Base-by-base conservation (phyloP, 1,140 invertebrate genomes). In the Neoseiulus cucumeris region DNA sequence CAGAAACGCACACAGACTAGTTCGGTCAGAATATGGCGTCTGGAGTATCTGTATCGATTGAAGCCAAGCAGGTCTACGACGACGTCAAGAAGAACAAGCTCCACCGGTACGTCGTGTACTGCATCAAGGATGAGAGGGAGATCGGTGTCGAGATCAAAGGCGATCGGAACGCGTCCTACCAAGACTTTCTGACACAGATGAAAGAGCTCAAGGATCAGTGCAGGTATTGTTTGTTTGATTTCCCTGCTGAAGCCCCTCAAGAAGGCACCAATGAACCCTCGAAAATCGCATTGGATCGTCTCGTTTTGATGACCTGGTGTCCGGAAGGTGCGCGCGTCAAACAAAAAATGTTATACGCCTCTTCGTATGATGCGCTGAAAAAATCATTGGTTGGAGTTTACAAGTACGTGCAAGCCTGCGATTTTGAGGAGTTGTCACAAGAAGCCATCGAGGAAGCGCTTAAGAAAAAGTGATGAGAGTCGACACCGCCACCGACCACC, bases 331-430 rank as follows among this genome's bases (percentile, higher is more conserved):
- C 91, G 72, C 91, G 90, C 78, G 87, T 95, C 67, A 95, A 94
- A 83, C 93, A 93, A 86, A 95, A 95, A 85, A 95, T 96, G 91
- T 86, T 95, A 82, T 95, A 95, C 80, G 92, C 91, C 51, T 87
- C 88, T 82, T 92, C 89, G 72, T 94, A 94, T 74, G 89, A 93
- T 78, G 91, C 90, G 71, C 80, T 96, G 72, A 94, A 93, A 80
- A 91, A 91, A 76, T 89, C 90, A 67, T 80, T 96, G 73, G 87
- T 91, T 68, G 92, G 91, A 73, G 87, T 96, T 72, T 89, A 91
- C 79, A 93, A 93, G 80, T 92, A 91, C 80, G 90, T 96, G 77
- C 91, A 96, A 75, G 82, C 76, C 42, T 74, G 71, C 64, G 76
- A 77, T 65, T 72, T 75, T 55, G 68, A 71, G 39, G 77, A 78